Evolutionary conservation across 92 coral and sea anemone genomes (phyloP), one percentile per base, ranked within the genome.

Genomic region (Montipora capitata): DNA sequence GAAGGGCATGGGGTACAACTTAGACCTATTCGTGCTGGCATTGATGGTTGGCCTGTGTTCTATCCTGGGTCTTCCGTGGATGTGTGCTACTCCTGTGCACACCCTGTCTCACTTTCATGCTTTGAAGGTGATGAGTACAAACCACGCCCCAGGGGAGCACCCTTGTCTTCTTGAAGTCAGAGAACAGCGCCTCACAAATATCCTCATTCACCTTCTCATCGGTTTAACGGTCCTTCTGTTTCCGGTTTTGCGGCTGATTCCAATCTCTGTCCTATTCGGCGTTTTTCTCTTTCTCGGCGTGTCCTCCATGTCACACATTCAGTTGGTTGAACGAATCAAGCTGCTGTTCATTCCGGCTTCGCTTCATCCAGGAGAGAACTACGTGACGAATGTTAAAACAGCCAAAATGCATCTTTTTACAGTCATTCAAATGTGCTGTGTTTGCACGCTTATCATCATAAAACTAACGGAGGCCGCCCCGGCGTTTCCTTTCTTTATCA

Each of bases 81-180:
- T 98, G 96, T 98, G 99, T 64, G 98, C 99, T 15, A 96, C 99
- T 11, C 99, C 99, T 52, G 95, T 98, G 48, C 99, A 98, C 83
- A 96, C 99, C 7, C 92, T 98, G 62, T 98, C 99, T 6, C 98
- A 98, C 84, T 92, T 98, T 59, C 99, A 98, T 74, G 94, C 99
- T 39, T 74, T 98, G 75, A 90, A 94, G 75, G 91, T 98, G 41
- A 75, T 94, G 54, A 98, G 97, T 78, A 90, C 96, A 52, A 91
- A 93, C 87, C 96, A 96, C 74, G 98, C 99, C 67, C 99, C 99
- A 1, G 99, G 99, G 65, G 98, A 98, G 72, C 98, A 96, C 73
- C 87, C 99, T 16, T 86, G 76, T 43, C 81, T 98, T 65, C 77
- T 92, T 11, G 98, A 93, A 83, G 98, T 96, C 18, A 98, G 91